Conservation (phyloP, 2,888 invertebrate genomes). For the Meghimatium bilineatum region DNA sequence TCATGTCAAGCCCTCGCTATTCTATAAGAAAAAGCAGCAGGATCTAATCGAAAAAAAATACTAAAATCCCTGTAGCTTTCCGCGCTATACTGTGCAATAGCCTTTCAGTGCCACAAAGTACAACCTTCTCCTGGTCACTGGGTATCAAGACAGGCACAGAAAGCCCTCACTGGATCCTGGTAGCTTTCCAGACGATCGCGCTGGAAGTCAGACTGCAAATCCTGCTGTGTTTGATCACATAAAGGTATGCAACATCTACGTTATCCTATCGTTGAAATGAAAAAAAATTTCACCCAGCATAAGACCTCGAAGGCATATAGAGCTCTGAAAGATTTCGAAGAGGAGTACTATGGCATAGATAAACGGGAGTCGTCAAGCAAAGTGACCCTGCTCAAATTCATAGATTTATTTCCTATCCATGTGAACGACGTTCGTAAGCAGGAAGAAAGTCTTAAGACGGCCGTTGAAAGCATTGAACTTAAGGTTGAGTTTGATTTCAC, state of each 20-base stretch:
- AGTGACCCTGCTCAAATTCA: neutral
- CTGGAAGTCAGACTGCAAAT: conserved; percentile 1
- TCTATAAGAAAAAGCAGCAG: neutral
- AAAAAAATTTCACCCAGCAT: neutral
- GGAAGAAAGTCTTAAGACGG: neutral
- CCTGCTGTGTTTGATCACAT: neutral
- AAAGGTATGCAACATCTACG: neutral
- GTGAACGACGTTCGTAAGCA: neutral
- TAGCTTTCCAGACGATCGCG: conserved; percentile 1
- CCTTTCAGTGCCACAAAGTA: neutral
- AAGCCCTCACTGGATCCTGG: neutral
- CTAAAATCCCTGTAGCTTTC: neutral
- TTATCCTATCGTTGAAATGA: neutral
- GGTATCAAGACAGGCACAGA: neutral
- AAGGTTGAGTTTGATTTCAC: neutral
- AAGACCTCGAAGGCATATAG: neutral
- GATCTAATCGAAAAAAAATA: neutral
- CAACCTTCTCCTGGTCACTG: neutral
- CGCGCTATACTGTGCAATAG: neutral
- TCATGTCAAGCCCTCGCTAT: neutral
- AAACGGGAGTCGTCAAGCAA: neutral
- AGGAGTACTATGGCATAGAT: neutral
- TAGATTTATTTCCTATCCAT: neutral
- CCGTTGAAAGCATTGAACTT: neutral
- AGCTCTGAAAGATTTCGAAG: neutral